phyloP scores from a whole-genome alignment of 2,113 vertebrate genomes.

The Pituophis catenifer region DNA sequence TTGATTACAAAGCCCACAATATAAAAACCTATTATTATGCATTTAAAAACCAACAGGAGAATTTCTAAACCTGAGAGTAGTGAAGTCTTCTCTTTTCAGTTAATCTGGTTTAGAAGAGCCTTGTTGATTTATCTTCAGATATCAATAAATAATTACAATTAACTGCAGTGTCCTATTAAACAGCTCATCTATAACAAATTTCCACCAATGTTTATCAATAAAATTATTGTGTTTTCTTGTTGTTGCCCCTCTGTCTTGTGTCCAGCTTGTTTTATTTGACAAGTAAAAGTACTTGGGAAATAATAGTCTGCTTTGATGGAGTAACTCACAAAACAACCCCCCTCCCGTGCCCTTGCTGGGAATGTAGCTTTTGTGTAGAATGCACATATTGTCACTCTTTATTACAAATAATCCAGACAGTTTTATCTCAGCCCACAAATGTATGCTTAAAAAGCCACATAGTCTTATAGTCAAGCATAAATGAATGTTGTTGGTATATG shows the following conservation, averaged over 20 bases:
- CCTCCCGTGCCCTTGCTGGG: not conserved
- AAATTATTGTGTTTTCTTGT: not conserved
- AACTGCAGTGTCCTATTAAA: conserved; percentile 14
- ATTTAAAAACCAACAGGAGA: conserved; percentile 8
- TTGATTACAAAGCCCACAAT: not conserved
- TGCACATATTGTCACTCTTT: not conserved
- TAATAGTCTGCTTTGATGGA: conserved; percentile 35
- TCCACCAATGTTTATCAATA: conserved; percentile 22
- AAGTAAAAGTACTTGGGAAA: conserved; percentile 21
- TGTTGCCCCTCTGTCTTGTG: conserved; percentile 23
- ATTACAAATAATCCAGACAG: not conserved
- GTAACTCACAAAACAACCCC: conserved; percentile 41
- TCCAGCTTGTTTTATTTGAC: conserved; percentile 34
- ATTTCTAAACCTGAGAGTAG: conserved; percentile 23
- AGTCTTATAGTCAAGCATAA: not conserved
- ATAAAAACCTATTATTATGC: not conserved
- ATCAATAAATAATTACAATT: conserved; percentile 31
- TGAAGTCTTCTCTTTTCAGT: conserved; percentile 23
- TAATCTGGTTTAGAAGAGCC: conserved; percentile 20
- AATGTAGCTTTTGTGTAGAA: not conserved
- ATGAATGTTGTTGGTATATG: not conserved
- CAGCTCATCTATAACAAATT: conserved; percentile 41
- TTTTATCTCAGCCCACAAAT: not conserved
- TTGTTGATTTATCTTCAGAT: conserved; percentile 20
- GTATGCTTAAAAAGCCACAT: too few relatives aligned